phyloP scores from a whole-genome alignment of 2,888 invertebrate genomes.

The Diarsia mendica region DNA sequence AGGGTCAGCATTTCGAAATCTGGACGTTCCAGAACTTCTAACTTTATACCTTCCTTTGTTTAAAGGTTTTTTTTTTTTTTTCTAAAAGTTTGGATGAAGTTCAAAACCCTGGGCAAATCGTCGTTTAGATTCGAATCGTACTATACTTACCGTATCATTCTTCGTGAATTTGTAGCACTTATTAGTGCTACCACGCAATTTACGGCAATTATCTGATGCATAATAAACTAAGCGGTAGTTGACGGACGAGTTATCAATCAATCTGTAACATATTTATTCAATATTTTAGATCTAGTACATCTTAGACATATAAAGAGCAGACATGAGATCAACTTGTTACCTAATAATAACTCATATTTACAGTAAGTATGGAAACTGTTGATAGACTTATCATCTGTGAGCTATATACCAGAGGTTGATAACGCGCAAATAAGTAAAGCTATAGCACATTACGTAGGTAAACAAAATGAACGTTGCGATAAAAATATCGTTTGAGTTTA shows the following conservation, averaged over 20 bases:
- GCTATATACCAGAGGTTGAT: slow-evolving; percentile 30
- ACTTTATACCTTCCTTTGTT: not conserved
- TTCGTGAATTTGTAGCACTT: slow-evolving; percentile 77
- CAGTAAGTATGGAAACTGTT: slow-evolving; percentile 21
- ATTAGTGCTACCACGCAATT: slow-evolving; percentile 63
- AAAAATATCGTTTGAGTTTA: slow-evolving; percentile 57
- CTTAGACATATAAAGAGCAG: not conserved
- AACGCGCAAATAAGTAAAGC: slow-evolving; percentile 25
- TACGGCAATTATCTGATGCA: slow-evolving; percentile 81
- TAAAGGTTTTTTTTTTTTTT: too few species aligned
- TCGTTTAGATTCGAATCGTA: not conserved
- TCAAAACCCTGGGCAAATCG: too few species aligned
- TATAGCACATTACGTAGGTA: not conserved
- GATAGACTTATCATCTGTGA: slow-evolving; percentile 43
- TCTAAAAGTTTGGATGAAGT: not conserved
- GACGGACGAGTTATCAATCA: slow-evolving; percentile 85
- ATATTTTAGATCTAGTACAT: not conserved
- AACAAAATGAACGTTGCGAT: slow-evolving; percentile 10
- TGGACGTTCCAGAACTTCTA: not conserved
- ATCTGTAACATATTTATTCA: slow-evolving; percentile 74
- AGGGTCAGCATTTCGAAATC: not conserved
- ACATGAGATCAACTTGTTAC: not conserved
- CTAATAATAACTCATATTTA: slow-evolving; percentile 6
- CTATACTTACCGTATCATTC: slow-evolving; percentile 80
- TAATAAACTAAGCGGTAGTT: slow-evolving; percentile 91